Base-by-base conservation (phyloP, 1,140 invertebrate genomes). In the Glomeris maerens region DNA sequence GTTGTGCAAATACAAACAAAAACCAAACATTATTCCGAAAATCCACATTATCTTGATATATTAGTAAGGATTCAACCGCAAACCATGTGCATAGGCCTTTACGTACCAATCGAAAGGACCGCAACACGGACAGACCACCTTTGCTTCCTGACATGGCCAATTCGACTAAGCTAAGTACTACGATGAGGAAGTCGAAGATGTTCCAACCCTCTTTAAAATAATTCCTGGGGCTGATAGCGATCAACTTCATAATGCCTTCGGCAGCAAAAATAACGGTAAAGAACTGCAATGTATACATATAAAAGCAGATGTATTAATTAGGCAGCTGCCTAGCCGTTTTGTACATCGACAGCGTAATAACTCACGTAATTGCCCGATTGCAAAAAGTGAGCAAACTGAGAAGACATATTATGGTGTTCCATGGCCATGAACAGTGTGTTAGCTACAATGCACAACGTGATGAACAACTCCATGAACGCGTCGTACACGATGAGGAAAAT, bases 161-260 rank as follows among this genome's bases (percentile, higher is more conserved):
- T 70, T 98, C 94, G 56, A 96, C 70, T 50, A 98, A 72, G 55
- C 93, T 97, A 54, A 98, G 77, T 27, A 86, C 80, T 59, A 98
- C 93, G 68, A 98, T 97, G 60, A 97, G 85, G 66, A 95, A 94
- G 74, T 98, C 93, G 71, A 98, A 98, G 59, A 94, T 91, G 67
- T 98, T 98, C 92, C 92, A 97, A 49, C 90, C 89, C 69, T 95
- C 92, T 78, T 93, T 87, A 74, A 98, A 95, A 71, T 98, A 98
- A 71, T 77, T 89, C 62, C 93, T 88, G 47, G 92, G 91, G 70
- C 89, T 94, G 81, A 96, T 89, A 2, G 93, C 93, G 62, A 94
- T 80, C 53, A 98, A 74, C 68, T 98, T 98, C 67, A 94, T 71
- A 26, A 79, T 80, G n/a, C 89, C 90, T 78, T 98, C 93, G 62